Evolutionary conservation across 2,797 vertebrate genomes (phyloP).

Genomic region (Pagetopsis macropterus): DNA sequence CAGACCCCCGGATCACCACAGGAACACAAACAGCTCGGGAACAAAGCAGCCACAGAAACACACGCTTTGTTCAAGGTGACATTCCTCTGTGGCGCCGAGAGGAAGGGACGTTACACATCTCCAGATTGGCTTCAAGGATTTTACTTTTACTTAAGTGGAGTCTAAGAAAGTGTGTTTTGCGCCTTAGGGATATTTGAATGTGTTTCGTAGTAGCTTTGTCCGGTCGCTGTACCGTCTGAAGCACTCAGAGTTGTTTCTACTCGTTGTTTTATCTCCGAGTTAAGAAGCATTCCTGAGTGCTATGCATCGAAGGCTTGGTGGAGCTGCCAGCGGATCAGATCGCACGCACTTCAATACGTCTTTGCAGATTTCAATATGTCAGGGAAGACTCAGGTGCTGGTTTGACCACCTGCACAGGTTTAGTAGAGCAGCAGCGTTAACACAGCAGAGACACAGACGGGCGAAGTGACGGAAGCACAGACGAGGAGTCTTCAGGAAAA

Average conservation of each 20-base stretch:
- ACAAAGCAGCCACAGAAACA: constrained; percentile 59
- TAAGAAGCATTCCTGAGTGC: constrained; percentile 1
- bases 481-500: background rate
- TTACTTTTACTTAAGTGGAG: no score
- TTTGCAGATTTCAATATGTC: constrained; percentile 13
- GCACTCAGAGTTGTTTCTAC: constrained; percentile 9
- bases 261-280: constrained; percentile 33
- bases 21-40: constrained; percentile 59
- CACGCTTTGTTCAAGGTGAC: constrained; percentile 26
- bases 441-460: constrained; percentile 12
- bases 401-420: constrained; percentile 66
- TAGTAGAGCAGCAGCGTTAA: constrained; percentile 65
- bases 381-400: constrained; percentile 64
- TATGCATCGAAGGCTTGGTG: background rate
- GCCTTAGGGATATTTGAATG: background rate
- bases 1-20: constrained; percentile 43
- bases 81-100: constrained; percentile 59
- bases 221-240: constrained; percentile 12
- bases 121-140: constrained; percentile 14
- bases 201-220: constrained; percentile 11
- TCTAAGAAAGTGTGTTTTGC: background rate
- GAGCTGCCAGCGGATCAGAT: constrained; percentile 66
- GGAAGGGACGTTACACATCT: constrained; percentile 42
- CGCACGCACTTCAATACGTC: constrained; percentile 37
- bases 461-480: background rate